Base-by-base conservation (phyloP, 2,113 vertebrate genomes). In the Pogona vitticeps region DNA sequence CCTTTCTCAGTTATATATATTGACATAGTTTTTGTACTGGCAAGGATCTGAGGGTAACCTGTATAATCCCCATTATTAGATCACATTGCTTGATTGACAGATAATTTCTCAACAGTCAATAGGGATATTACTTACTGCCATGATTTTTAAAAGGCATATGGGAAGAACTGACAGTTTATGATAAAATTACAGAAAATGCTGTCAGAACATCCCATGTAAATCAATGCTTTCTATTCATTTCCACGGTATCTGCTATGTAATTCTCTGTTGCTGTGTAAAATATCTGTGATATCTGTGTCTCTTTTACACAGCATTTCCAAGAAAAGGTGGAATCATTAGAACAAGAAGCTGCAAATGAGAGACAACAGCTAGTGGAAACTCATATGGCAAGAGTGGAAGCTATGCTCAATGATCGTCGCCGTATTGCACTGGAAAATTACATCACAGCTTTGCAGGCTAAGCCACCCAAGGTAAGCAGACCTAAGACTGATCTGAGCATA, bases 361-460 rank as follows among this genome's bases (percentile, higher is more conserved):
- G 98, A 1, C 98, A 99, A 90, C 98, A 99, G 95, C 93, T 99
- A 91, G 99, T 99, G 82, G 99, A 99, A 96, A 99, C 98, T 0
- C 99, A 99, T 93, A 99, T 99, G 99, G 98, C 98, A 38, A 95
- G 99, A 6, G 99, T 99, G 85, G 98, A 99, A 91, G 98, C 99
- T 56, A 98, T 99, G 95, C 97, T 99, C 73, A 99, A 99, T 0
- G 98, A 99, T 95, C 98, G 98, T 38, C 97, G 99, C 1, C 98
- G 98, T 87, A 97, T 98, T 89, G 98, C 99, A 3, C 95, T 99
- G 89, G 98, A 99, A 96, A 99, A 98, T 95, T 99, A 99, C 92
- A 97, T 99, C 94, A 98, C 98, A 0, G 97, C 98, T 1, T 95
- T 99, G 92, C 98, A 99, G 94, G 97, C 97, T 2, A 96, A 98